These are phyloP conservation scores for Thymelicus sylvestris DNA, from an alignment of 2,888 invertebrate genomes.

Conservation along the genomic window DNA sequence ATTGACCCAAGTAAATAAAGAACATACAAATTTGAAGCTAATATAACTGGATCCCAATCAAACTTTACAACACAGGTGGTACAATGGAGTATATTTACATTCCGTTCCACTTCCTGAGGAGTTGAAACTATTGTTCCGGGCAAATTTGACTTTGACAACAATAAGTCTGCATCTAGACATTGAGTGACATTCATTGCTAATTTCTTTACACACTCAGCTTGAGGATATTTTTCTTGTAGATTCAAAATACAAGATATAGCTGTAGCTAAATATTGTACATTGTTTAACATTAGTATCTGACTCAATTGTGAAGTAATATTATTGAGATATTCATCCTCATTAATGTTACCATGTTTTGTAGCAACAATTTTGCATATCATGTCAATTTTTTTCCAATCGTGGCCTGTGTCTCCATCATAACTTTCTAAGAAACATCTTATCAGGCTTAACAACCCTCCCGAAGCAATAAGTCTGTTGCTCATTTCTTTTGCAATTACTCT, in stretches of 20 bases:
- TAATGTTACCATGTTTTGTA: slow-evolving; percentile 74
- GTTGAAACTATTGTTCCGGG: slow-evolving; percentile 70
- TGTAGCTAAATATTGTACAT: slow-evolving; percentile 73
- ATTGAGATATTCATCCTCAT: slow-evolving; percentile 78
- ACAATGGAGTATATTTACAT: slow-evolving; percentile 66
- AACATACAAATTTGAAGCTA: slow-evolving; percentile 69
- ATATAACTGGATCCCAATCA: slow-evolving; percentile 61
- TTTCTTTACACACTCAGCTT: slow-evolving; percentile 62
- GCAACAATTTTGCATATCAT: slow-evolving; percentile 87
- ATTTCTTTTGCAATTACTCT: slow-evolving; percentile 85
- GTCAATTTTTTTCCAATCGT: slow-evolving; percentile 88
- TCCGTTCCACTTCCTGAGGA: slow-evolving; percentile 67
- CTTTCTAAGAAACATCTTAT: slow-evolving; percentile 87
- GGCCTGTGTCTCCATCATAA: slow-evolving; percentile 80
- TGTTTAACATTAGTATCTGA: slow-evolving; percentile 72
- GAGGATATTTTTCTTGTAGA: slow-evolving; percentile 78
- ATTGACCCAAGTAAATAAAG: slow-evolving; percentile 71
- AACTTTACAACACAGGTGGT: slow-evolving; percentile 60
- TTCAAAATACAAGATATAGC: slow-evolving; percentile 83
- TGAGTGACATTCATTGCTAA: slow-evolving; percentile 59
- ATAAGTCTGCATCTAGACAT: slow-evolving; percentile 56
- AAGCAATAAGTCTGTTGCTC: slow-evolving; percentile 82
- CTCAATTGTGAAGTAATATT: slow-evolving; percentile 82
- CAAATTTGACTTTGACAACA: slow-evolving; percentile 50
- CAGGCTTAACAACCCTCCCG: slow-evolving; percentile 87